Conservation (phyloP, 2,797 vertebrate genomes). For the Microctenopoma steveboyesi region DNA sequence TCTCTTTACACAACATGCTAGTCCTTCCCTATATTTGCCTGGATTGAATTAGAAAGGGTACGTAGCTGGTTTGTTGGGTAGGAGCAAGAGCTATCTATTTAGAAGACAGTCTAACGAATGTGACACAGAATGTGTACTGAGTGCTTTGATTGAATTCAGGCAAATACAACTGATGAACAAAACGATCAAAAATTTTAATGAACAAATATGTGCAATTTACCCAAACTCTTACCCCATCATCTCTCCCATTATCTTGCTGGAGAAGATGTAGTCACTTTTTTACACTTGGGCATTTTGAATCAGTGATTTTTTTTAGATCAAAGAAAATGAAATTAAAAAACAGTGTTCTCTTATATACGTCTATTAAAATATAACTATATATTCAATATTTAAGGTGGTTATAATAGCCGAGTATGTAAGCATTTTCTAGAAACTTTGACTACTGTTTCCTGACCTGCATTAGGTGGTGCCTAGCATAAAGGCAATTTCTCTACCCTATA, state of each 20-base stretch:
- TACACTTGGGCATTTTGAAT: constrained; percentile 90
- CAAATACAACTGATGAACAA: constrained; percentile 85
- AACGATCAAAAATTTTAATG: constrained; percentile 77
- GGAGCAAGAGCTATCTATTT: constrained; percentile 77
- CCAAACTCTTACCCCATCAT: constrained; percentile 83
- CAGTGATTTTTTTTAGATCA: constrained; percentile 87
- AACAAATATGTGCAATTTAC: constrained; percentile 86
- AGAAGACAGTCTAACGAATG: constrained; percentile 87
- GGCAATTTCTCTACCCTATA: constrained; percentile 78
- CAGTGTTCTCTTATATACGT: constrained; percentile 89
- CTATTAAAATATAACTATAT: constrained; percentile 90
- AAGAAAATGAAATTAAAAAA: constrained; percentile 85
- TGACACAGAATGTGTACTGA: constrained; percentile 87
- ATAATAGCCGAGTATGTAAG: constrained; percentile 90
- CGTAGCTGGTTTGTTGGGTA: constrained; percentile 76
- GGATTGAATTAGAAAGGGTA: constrained; percentile 86
- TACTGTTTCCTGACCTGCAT: constrained; percentile 88
- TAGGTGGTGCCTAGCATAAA: constrained; percentile 81
- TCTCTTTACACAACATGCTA: constrained; percentile 86
- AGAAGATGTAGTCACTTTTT: constrained; percentile 87
- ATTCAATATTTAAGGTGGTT: constrained; percentile 90
- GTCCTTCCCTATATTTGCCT: constrained; percentile 87
- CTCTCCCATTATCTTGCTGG: constrained; percentile 80
- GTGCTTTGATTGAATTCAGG: constrained; percentile 89
- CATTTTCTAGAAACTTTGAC: constrained; percentile 91